These are phyloP conservation scores for Intellagama lesueurii DNA, from an alignment of 2,797 vertebrate species.

Conservation along the genomic window DNA sequence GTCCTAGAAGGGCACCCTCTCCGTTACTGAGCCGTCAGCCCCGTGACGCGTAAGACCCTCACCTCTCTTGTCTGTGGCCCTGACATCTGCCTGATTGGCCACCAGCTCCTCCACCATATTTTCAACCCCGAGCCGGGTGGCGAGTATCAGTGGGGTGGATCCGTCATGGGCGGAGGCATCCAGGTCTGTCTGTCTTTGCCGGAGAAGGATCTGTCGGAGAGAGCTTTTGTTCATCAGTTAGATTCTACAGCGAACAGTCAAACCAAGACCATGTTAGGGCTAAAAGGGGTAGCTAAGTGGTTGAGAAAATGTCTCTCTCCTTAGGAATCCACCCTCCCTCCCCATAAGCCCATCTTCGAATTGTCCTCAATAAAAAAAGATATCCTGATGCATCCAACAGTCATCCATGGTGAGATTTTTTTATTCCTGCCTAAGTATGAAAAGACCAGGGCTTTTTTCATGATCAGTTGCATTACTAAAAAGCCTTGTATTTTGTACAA, in stretches of 20 bases:
- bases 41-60: fast-evolving
- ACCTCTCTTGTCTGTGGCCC: conserved; percentile 39
- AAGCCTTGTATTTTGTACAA: too few relatives aligned
- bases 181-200: conserved; percentile 57
- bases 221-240: not conserved
- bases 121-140: conserved; percentile 88
- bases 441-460: too few relatives aligned
- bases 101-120: conserved; percentile 89
- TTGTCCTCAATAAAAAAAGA: not conserved
- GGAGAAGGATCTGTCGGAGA: conserved; percentile 52
- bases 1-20: not conserved
- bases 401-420: too few relatives aligned
- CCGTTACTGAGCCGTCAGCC: not conserved
- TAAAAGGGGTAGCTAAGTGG: not conserved
- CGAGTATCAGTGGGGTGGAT: conserved; percentile 89
- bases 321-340: too few relatives aligned
- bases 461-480: too few relatives aligned
- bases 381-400: too few relatives aligned
- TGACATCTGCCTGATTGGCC: conserved; percentile 74
- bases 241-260: not conserved
- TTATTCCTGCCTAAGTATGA: too few relatives aligned
- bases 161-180: conserved; percentile 78
- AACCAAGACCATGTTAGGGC: fast-evolving
- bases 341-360: not conserved
- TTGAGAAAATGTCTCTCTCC: not conserved